Evolutionary conservation across 2,888 invertebrate genomes (phyloP).

Genomic region (Parascotia fuliginaria): DNA sequence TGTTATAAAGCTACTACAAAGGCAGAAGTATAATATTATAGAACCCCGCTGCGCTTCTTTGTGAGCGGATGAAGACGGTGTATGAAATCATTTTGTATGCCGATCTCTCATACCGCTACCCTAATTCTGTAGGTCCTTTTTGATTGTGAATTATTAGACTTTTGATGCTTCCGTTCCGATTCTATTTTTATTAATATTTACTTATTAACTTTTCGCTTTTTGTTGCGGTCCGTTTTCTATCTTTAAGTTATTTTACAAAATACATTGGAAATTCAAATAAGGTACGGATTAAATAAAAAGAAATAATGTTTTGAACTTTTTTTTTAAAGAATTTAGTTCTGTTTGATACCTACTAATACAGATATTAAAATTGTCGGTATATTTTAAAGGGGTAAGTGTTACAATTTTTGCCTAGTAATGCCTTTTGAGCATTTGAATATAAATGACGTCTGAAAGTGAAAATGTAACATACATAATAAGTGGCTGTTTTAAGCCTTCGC

Average conservation of each 20-base stretch:
- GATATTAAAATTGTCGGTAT: constrained; percentile 36
- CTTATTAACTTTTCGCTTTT: constrained; percentile 56
- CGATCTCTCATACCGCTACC: constrained; percentile 78
- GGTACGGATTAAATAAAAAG: neutral
- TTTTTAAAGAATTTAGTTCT: neutral
- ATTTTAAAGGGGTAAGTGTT: constrained; percentile 81
- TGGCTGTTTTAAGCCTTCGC: constrained; percentile 85
- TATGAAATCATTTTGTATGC: constrained; percentile 83
- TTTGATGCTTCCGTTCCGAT: constrained; percentile 79
- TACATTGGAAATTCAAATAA: neutral
- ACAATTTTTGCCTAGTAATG: constrained; percentile 84
- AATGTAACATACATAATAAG: constrained; percentile 87
- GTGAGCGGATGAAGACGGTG: constrained; percentile 80
- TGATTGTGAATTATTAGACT: constrained; percentile 82
- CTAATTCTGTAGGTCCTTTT: constrained; percentile 79
- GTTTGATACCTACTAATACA: neutral
- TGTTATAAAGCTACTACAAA: constrained; percentile 79
- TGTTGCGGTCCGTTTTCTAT: constrained; percentile 29
- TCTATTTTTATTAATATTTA: constrained; percentile 73
- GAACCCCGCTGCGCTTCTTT: constrained; percentile 83
- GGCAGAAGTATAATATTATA: constrained; percentile 82
- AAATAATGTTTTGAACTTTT: neutral
- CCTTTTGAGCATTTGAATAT: constrained; percentile 86
- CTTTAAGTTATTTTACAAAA: neutral
- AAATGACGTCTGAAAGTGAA: constrained; percentile 86